Evolutionary conservation across 2,888 invertebrate species (phyloP).

Genomic region (Pharmacophagus antenor): DNA sequence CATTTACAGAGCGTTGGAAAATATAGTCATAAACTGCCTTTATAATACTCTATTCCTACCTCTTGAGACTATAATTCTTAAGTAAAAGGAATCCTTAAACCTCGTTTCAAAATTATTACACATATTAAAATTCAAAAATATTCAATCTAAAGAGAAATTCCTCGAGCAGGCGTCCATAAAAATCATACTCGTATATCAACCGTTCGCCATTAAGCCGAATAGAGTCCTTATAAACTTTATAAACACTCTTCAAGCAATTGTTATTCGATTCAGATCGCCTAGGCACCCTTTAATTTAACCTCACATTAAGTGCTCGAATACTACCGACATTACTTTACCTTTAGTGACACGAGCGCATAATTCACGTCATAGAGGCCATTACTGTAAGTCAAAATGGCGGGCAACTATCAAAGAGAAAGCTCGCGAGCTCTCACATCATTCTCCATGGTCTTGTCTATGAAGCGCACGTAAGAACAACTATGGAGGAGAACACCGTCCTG

Average conservation of each 20-base stretch:
- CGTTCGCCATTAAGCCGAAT: slow-evolving; percentile 27
- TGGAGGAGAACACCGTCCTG: slow-evolving; percentile 39
- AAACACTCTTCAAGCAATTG: slow-evolving; percentile 29
- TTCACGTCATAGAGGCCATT: slow-evolving; percentile 69
- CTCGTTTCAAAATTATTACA: slow-evolving; percentile 18
- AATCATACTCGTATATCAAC: slow-evolving; percentile 23
- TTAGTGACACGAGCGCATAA: slow-evolving; percentile 70
- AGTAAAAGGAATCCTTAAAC: not conserved
- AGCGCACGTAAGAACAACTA: slow-evolving; percentile 54
- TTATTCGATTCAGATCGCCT: slow-evolving; percentile 32
- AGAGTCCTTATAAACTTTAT: slow-evolving; percentile 30
- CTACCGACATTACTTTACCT: slow-evolving; percentile 68
- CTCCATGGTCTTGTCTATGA: slow-evolving; percentile 67
- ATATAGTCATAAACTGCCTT: not conserved
- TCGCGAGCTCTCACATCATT: slow-evolving; percentile 74
- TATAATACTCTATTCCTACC: not conserved
- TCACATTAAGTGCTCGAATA: slow-evolving; percentile 57
- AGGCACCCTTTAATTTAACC: slow-evolving; percentile 56
- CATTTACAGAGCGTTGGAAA: not conserved
- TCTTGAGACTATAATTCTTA: not conserved
- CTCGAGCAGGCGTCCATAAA: slow-evolving; percentile 13
- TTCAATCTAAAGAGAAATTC: slow-evolving; percentile 14
- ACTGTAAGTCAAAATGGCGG: slow-evolving; percentile 78
- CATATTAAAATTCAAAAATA: slow-evolving; percentile 18
- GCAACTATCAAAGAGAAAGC: slow-evolving; percentile 77